phyloP scores from a whole-genome alignment of 1,140 invertebrate genomes.

The Bombus picipes region DNA sequence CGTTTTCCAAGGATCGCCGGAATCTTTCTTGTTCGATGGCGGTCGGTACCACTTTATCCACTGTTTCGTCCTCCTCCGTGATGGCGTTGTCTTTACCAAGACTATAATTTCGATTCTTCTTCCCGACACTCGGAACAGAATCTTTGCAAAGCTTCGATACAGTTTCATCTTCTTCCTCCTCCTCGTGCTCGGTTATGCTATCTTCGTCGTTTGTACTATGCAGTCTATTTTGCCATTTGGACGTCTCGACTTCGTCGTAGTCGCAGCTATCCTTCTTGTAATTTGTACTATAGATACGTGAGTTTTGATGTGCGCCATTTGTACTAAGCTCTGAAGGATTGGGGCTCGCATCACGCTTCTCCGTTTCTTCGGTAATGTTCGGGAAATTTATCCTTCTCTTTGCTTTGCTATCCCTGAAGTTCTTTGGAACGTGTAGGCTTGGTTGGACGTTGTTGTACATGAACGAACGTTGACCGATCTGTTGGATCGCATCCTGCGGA shows the following conservation, averaged over 20 bases:
- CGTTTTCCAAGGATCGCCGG: slow-evolving; percentile 89
- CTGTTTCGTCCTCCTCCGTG: slow-evolving; percentile 62
- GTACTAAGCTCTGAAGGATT: slow-evolving; percentile 62
- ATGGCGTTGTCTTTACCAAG: slow-evolving; percentile 17
- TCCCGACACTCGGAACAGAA: slow-evolving; percentile 18
- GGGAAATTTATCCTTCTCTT: slow-evolving; percentile 62
- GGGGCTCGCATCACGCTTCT: slow-evolving; percentile 28
- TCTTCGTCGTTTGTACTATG: slow-evolving; percentile 46
- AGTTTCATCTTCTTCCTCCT: slow-evolving; percentile 16
- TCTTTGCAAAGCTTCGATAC: slow-evolving; percentile 32
- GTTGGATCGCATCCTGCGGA: slow-evolving; percentile 1
- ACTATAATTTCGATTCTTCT: slow-evolving; percentile 50
- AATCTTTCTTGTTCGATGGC: slow-evolving; percentile 89
- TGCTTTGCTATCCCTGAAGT: slow-evolving; percentile 36
- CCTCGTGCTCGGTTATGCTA: not conserved
- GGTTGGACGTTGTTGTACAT: slow-evolving; percentile 49
- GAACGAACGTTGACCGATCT: slow-evolving; percentile 14
- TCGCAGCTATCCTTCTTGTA: slow-evolving; percentile 40
- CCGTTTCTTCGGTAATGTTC: slow-evolving; percentile 13
- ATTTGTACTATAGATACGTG: slow-evolving; percentile 76
- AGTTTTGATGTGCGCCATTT: slow-evolving; percentile 69
- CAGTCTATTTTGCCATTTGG: slow-evolving; percentile 44
- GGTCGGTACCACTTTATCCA: slow-evolving; percentile 85
- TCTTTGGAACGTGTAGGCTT: slow-evolving; percentile 41
- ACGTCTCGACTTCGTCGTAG: slow-evolving; percentile 24